These are phyloP conservation scores for Delphinus delphis DNA, from an alignment of 2,113 vertebrate species.

Conservation along the genomic window DNA sequence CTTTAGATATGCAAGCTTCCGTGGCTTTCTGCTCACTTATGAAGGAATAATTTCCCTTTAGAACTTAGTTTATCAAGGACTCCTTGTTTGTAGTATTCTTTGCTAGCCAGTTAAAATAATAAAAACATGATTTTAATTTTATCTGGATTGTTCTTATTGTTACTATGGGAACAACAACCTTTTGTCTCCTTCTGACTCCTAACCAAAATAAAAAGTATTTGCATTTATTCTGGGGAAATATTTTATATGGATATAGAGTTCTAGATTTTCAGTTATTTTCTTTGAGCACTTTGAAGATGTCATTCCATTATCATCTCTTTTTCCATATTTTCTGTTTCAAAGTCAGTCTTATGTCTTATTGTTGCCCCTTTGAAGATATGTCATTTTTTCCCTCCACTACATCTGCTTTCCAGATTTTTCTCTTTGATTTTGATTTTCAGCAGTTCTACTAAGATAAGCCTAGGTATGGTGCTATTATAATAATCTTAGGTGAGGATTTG, in stretches of 20 bases:
- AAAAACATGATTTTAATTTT: slow-evolving; percentile 23
- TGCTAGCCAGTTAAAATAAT: slow-evolving; percentile 9
- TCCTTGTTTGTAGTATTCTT: background rate
- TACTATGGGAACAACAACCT: background rate
- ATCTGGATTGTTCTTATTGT: slow-evolving; percentile 7
- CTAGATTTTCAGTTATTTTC: background rate
- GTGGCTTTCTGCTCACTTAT: background rate
- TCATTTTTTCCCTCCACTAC: background rate
- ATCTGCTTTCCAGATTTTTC: background rate
- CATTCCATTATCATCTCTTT: background rate
- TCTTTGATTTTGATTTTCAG: background rate
- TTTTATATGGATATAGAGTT: background rate
- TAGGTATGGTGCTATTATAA: background rate
- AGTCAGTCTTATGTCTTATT: background rate
- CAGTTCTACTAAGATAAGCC: background rate
- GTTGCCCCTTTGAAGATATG: background rate
- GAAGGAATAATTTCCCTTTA: background rate
- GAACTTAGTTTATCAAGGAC: background rate
- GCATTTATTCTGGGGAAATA: slow-evolving; percentile 30
- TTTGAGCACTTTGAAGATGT: background rate
- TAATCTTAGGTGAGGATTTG: background rate
- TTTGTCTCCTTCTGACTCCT: background rate
- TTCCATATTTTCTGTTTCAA: slow-evolving; percentile 37
- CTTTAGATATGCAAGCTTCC: background rate
- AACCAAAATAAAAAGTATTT: slow-evolving; percentile 6